These are phyloP conservation scores for Phalacrocorax carbo DNA, from an alignment of 2,113 vertebrate genomes.

Conservation along the genomic window DNA sequence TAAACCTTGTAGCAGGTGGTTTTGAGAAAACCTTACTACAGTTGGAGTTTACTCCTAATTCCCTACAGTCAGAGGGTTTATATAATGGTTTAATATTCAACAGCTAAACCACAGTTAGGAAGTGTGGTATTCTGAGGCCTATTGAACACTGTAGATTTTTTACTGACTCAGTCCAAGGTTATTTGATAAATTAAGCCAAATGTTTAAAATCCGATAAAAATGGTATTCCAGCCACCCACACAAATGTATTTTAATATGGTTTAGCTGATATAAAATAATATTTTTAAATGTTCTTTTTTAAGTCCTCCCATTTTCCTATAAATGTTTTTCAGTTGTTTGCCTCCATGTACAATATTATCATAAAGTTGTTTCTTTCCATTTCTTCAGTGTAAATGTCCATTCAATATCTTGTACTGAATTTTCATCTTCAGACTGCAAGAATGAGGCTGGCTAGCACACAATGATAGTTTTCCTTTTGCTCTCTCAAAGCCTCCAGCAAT, in stretches of 20 bases:
- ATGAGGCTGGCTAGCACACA: background rate
- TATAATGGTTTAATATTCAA: constrained; percentile 2
- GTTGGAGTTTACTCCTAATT: background rate
- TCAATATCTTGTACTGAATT: background rate
- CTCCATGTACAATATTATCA: background rate
- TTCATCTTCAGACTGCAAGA: background rate
- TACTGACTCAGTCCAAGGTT: background rate
- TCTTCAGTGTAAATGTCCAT: background rate
- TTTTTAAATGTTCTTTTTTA: background rate
- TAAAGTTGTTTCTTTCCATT: background rate
- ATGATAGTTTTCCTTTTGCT: background rate
- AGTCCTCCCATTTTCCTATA: background rate
- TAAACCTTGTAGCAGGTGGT: background rate
- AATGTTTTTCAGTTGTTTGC: background rate
- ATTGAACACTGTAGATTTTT: background rate
- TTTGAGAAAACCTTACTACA: background rate
- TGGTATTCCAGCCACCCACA: background rate
- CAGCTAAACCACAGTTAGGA: constrained; percentile 15
- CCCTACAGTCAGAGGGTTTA: background rate
- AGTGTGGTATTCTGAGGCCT: background rate
- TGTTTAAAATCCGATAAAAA: background rate
- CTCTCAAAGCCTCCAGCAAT: background rate
- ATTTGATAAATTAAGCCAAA: background rate
- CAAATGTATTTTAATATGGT: background rate
- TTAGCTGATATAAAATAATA: background rate